Conservation (phyloP, 1,140 invertebrate genomes). For the Drosophila tsacasi region DNA sequence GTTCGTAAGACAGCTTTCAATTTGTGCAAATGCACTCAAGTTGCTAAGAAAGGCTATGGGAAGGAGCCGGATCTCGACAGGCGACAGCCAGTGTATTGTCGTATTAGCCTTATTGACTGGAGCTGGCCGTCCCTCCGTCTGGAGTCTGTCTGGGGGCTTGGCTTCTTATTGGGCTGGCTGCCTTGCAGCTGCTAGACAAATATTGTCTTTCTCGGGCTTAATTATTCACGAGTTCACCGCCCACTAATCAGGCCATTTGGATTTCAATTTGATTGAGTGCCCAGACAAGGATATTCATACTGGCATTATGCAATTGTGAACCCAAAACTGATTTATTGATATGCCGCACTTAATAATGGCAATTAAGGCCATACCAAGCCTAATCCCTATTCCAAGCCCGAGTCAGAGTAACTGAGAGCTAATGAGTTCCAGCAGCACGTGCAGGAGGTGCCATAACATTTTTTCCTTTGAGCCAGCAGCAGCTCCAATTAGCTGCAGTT, state of each 20-base stretch:
- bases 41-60: conserved; percentile 19
- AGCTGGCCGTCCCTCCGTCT: conserved; percentile 3
- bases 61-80: conserved; percentile 7
- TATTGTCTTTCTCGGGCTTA: conserved; percentile 41
- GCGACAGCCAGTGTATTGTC: conserved; percentile 33
- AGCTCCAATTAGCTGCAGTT: conserved; percentile 59
- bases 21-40: conserved; percentile 60
- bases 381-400: not conserved
- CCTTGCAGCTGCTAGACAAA: conserved; percentile 32
- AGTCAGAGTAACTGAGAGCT: not conserved
- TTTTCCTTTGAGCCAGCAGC: conserved; percentile 45
- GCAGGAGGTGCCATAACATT: conserved; percentile 58
- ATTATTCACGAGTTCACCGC: conserved; percentile 41
- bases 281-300: conserved; percentile 14
- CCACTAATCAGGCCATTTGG: conserved; percentile 40
- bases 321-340: conserved; percentile 44
- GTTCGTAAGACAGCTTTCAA: conserved; percentile 56
- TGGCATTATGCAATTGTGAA: conserved; percentile 18
- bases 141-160: conserved; percentile 13
- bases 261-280: conserved; percentile 60
- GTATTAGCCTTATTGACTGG: conserved; percentile 51
- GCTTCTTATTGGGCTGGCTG: conserved; percentile 40
- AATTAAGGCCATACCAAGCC: conserved; percentile 3
- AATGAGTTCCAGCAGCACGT: conserved; percentile 50
- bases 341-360: conserved; percentile 46